These are phyloP conservation scores for Perdix hodgsoniae DNA, from an alignment of 2,797 vertebrate species.

Conservation along the genomic window DNA sequence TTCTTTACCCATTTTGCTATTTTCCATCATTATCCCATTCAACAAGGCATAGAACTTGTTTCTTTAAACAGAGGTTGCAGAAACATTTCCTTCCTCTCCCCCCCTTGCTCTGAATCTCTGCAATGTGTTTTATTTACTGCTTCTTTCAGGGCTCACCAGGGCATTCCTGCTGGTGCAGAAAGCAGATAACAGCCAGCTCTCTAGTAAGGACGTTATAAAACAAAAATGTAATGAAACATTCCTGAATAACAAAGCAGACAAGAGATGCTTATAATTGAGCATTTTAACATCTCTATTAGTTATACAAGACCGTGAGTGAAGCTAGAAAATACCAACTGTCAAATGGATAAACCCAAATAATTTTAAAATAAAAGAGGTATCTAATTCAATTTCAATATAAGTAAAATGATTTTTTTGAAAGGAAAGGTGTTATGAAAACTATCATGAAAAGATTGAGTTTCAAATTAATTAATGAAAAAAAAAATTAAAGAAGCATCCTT, in stretches of 20 bases:
- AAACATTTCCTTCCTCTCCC: neutral
- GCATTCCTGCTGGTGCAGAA: rapidly evolving
- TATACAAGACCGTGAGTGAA: neutral
- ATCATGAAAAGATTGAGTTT: neutral
- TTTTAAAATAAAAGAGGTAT: neutral
- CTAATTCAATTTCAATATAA: neutral
- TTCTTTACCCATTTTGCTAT: neutral
- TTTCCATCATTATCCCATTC: neutral
- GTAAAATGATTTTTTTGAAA: neutral
- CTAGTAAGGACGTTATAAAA: neutral
- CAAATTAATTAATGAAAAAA: neutral
- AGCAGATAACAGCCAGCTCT: neutral
- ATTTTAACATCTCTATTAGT: neutral
- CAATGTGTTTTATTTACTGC: rapidly evolving
- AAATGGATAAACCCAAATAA: neutral
- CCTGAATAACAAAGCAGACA: neutral
- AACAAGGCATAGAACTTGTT: neutral
- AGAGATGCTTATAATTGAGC: neutral
- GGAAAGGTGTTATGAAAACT: neutral
- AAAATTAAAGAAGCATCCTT: neutral
- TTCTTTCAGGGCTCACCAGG: rapidly evolving
- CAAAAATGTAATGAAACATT: neutral
- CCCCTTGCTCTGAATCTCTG: neutral
- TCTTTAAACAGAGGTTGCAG: neutral
- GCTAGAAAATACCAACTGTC: neutral